Base-by-base conservation (phyloP, 2,888 invertebrate genomes). In the Idaea straminata region DNA sequence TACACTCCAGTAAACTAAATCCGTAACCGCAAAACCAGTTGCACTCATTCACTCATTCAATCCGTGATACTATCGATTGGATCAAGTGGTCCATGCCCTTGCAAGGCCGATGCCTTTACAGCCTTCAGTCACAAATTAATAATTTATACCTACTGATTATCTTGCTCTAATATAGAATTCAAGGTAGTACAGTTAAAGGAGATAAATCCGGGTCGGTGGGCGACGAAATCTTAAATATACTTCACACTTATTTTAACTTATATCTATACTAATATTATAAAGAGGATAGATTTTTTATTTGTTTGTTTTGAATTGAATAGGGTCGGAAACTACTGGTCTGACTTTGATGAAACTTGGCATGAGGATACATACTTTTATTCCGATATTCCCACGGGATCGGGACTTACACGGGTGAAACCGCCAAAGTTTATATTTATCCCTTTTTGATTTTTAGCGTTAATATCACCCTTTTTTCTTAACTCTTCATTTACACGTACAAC, bases 61-160 rank as follows among this genome's bases (percentile, higher is more conserved):
- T 47, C 47, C 47, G 47, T 47, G 47, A 13, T 47, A 10, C 47
- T 47, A 47, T 47, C 47, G 47, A 47, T 47, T 47, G 47, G 7
- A 47, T 47, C 47, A 47, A 47, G 47, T 47, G 10, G 47, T 47
- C 47, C 47, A 47, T 47, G 69, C 71, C 75, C 79, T 78, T 74
- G 63, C 68, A 74, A 73, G 72, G 72, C 64, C 66, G 65, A 71
- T 74, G 71, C 69, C 72, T 72, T 47, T 64, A 67, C 59, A 66
- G 7, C n/a, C 60, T 66, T 38, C 35, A 69, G 61, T 63, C 57
- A 65, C 66, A 65, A 67, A 66, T 68, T 47, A 13, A 0, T 47
- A 47, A 47, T 47, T 47, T 47, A 47, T 10, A 47, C 47, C 47
- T 47, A 10, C 47, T 47, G 47, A 47, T 47, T 47, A 47, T 47